Evolutionary conservation across 2,113 vertebrate species (phyloP).

Genomic region (Perognathus longimembris): DNA sequence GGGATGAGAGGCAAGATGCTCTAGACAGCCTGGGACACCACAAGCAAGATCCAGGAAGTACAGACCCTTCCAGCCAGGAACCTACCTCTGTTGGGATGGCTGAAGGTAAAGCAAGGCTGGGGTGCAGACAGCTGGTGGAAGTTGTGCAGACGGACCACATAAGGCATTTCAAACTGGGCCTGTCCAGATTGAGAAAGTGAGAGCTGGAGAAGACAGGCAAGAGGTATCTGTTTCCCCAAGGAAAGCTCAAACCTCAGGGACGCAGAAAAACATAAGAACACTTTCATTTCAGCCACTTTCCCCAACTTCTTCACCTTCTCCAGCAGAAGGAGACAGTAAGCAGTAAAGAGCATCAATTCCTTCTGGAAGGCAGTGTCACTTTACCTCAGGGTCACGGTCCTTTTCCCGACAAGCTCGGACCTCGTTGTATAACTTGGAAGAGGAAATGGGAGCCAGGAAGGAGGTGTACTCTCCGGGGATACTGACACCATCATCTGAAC

Average conservation of each 20-base stretch:
- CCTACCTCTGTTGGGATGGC: constrained; percentile 91
- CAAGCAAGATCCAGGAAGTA: constrained; percentile 9
- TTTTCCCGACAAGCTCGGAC: constrained; percentile 93
- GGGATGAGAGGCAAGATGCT: background rate
- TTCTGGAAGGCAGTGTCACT: background rate
- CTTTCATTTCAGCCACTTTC: background rate
- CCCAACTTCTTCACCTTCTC: constrained; percentile 29
- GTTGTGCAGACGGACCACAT: constrained; percentile 95
- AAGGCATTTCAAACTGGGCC: constrained; percentile 96
- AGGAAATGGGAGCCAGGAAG: constrained; percentile 94
- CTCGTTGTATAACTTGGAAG: constrained; percentile 97
- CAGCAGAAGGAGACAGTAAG: background rate
- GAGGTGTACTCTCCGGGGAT: constrained; percentile 95
- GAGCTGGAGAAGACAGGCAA: constrained; percentile 43
- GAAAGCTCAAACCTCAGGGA: background rate
- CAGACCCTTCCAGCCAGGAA: background rate
- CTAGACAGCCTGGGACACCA: background rate
- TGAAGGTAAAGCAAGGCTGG: constrained; percentile 94
- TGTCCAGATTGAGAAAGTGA: constrained; percentile 75
- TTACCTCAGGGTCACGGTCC: constrained; percentile 91
- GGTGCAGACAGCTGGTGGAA: constrained; percentile 94
- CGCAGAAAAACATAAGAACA: background rate
- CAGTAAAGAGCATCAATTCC: background rate
- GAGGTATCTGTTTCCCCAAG: constrained; percentile 5
- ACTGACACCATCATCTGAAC: constrained; percentile 92